Conservation (phyloP, 2,113 vertebrate species). For the Brachionichthys hirsutus region DNA sequence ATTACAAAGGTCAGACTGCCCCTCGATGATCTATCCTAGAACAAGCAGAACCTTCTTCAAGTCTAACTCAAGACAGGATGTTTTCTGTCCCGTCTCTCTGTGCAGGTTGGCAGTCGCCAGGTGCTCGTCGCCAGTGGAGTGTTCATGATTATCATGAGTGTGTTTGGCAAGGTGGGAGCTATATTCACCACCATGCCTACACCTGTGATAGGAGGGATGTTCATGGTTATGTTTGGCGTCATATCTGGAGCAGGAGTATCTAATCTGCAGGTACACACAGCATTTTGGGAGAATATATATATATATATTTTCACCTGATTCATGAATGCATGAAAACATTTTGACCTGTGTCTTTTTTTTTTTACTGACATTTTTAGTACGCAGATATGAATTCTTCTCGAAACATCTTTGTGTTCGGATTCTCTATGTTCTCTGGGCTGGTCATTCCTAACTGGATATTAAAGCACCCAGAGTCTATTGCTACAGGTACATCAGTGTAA, state of each 20-base stretch:
- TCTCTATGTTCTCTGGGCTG: slow-evolving; percentile 90
- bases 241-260: slow-evolving; percentile 90
- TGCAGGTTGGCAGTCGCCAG: slow-evolving; percentile 91
- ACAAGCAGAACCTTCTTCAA: neutral
- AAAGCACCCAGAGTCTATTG: slow-evolving; percentile 78
- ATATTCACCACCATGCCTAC: slow-evolving; percentile 90
- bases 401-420: slow-evolving; percentile 96
- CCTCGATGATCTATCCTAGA: neutral
- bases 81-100: neutral
- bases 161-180: slow-evolving; percentile 89
- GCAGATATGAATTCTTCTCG: slow-evolving; percentile 94
- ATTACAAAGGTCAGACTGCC: slow-evolving; percentile 88
- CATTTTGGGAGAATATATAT: neutral
- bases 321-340: neutral
- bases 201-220: slow-evolving; percentile 92
- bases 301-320: neutral
- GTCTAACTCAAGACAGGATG: too few relatives aligned
- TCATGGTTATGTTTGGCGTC: slow-evolving; percentile 93
- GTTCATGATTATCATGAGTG: slow-evolving; percentile 85
- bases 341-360: neutral
- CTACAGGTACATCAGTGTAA: slow-evolving; percentile 81
- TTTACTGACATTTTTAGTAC: slow-evolving; percentile 75
- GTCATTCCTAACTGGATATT: slow-evolving; percentile 89
- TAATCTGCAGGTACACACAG: slow-evolving; percentile 86
- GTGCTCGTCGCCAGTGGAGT: slow-evolving; percentile 86